A percentile compares a stretch with the other conserved stretches of the same genome.
phyloP scores from a whole-genome alignment of 2,888 invertebrate genomes.

The Euproctis similis region DNA sequence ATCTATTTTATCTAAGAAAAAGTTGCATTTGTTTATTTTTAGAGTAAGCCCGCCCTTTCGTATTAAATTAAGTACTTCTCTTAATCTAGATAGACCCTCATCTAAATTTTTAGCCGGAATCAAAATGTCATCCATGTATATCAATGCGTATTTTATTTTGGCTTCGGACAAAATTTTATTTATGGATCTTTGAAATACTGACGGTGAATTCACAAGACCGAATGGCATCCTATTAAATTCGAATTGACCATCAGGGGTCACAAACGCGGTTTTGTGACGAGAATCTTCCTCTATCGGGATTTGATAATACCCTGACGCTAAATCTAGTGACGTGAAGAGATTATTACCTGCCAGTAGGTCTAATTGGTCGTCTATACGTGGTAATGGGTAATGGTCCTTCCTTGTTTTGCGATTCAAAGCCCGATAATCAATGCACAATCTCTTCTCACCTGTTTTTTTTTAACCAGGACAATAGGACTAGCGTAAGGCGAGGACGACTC shows the following conservation, averaged over 20 bases:
- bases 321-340: conserved; percentile 14
- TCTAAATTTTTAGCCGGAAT: conserved; percentile 11
- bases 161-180: conserved; percentile 18
- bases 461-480: no score
- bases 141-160: conserved; percentile 2
- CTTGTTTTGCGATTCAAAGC: no score
- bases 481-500: no score
- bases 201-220: conserved; percentile 22
- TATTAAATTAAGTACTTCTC: conserved; percentile 3
- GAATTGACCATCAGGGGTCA: no score
- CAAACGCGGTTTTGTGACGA: conserved; percentile 21
- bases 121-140: conserved; percentile 25
- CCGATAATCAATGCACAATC: no score
- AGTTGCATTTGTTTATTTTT: no score
- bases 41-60: conserved; percentile 14
- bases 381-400: no score
- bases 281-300: conserved; percentile 19
- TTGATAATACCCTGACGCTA: conserved; percentile 22
- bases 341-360: conserved; percentile 15
- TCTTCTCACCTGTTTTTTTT: background rate
- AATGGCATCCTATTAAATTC: conserved; percentile 23
- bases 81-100: conserved; percentile 13
- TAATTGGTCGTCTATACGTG: no score
- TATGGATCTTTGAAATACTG: conserved; percentile 21
- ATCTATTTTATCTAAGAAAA: no score